A percentile compares a stretch with the other conserved stretches of the same genome.
Evolutionary conservation across 1,140 invertebrate genomes (phyloP).

Genomic region (Ctenoplectra terminalis): DNA sequence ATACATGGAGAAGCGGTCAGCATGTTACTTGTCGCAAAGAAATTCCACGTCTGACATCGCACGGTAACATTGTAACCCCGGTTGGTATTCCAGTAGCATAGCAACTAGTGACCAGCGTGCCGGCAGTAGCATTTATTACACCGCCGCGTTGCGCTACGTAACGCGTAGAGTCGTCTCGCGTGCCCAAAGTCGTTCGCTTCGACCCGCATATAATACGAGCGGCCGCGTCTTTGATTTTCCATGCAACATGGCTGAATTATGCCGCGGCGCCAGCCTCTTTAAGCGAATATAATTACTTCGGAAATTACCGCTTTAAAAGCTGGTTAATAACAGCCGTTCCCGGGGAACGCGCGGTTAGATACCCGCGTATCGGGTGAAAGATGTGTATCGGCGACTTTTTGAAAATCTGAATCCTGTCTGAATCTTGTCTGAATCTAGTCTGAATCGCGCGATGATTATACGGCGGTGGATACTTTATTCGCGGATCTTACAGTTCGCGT

Average conservation of each 20-base stretch:
- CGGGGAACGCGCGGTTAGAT: neutral
- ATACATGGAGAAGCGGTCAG: conserved; percentile 45
- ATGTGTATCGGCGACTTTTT: no score
- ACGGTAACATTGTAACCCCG: conserved; percentile 51
- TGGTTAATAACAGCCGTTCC: conserved; percentile 28
- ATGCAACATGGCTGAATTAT: conserved; percentile 21
- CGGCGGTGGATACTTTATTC: no score
- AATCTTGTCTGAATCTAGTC: no score
- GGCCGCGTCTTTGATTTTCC: conserved; percentile 23
- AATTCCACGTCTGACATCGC: conserved; percentile 49
- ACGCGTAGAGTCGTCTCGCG: conserved; percentile 28
- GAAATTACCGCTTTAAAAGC: conserved; percentile 32
- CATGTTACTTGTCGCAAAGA: conserved; percentile 42
- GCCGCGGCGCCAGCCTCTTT: neutral
- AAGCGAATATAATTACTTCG: conserved; percentile 35
- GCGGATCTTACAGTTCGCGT: neutral
- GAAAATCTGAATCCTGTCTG: no score
- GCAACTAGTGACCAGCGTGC: conserved; percentile 34
- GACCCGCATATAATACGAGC: neutral
- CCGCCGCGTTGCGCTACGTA: conserved; percentile 5
- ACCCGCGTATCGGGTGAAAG: no score
- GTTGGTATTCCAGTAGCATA: conserved; percentile 51
- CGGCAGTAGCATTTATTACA: conserved; percentile 50
- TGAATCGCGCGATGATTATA: no score
- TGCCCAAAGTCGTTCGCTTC: conserved; percentile 30